Evolutionary conservation across 2,888 invertebrate species (phyloP).

Genomic region (Trachelus troglodyta): DNA sequence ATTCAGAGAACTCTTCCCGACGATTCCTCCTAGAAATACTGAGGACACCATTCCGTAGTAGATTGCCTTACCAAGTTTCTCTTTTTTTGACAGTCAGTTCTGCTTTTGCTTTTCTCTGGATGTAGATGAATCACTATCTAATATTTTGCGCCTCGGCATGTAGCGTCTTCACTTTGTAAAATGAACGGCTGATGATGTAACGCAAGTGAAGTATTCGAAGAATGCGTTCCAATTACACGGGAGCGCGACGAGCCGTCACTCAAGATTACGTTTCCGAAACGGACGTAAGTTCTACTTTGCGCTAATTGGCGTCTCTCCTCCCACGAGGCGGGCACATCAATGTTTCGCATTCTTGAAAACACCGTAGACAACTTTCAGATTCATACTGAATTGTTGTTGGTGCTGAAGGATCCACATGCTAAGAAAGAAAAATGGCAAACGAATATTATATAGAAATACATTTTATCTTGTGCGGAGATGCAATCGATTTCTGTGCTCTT

Average conservation of each 20-base stretch:
- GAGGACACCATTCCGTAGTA: neutral
- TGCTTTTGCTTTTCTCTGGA: too few relatives aligned
- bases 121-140: too few relatives aligned
- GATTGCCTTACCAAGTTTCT: neutral
- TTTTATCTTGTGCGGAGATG: neutral
- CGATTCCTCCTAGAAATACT: neutral
- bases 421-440: neutral
- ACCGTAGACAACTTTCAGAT: neutral
- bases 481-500: neutral
- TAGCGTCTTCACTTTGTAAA: neutral
- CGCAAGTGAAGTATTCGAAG: conserved; percentile 27
- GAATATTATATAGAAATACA: neutral
- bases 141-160: neutral
- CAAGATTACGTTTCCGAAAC: conserved; percentile 18
- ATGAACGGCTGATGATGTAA: neutral
- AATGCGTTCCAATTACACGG: conserved; percentile 39
- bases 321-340: neutral
- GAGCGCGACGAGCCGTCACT: conserved; percentile 33
- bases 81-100: too few relatives aligned
- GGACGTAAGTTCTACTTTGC: conserved; percentile 8
- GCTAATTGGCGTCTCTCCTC: conserved; percentile 7
- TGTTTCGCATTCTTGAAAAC: neutral
- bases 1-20: neutral
- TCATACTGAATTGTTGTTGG: neutral
- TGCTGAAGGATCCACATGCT: neutral